Base-by-base conservation (phyloP, 2,797 vertebrate species). In the Crocidura indochinensis region DNA sequence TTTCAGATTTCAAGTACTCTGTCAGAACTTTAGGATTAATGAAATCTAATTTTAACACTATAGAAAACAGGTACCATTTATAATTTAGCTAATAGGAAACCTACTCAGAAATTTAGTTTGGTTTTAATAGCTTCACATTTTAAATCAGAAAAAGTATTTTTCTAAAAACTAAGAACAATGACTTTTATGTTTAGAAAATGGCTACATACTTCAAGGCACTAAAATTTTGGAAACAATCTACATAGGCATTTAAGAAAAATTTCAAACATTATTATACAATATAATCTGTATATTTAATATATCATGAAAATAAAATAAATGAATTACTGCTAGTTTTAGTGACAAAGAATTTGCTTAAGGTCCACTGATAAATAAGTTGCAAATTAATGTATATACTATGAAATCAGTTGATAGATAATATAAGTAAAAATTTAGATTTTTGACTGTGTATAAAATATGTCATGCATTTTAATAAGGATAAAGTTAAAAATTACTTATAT, bases 111-210 rank as follows among this genome's bases (percentile, higher is more conserved):
- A 67, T 46, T 15, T 11, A 76, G 69, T 26, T 89, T 85, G 62
- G 29, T 69, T 85, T 67, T 80, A 80, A 80, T 46, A 75, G 53
- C 51, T 64, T 81, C 44, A 89, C 53, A 65, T 77, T 72, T 90
- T 65, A 11, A 51, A 38, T 38, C 38, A 38, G 38, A 38, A 38
- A 5, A 38, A 38, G 31, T 47, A 17, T 75, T 84, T 86, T 90
- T 86, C 53, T 76, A 69, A 73, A 15, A 79, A 85, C 69, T 19
- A 71, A 2, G 22, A 0, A 38, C 38, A 38, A 38, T 12, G 60
- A 71, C 7, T 29, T 79, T 44, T 46, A 62, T 47, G 20, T 56
- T 22, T 19, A 85, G 65, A 22, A 65, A 78, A 69, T 78, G 60
- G 27, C 22, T 67, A 6, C 29, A 38, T 53, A 27, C 38, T 17